These are phyloP conservation scores for Lithobates pipiens DNA, from an alignment of 2,797 vertebrate species.

Conservation along the genomic window DNA sequence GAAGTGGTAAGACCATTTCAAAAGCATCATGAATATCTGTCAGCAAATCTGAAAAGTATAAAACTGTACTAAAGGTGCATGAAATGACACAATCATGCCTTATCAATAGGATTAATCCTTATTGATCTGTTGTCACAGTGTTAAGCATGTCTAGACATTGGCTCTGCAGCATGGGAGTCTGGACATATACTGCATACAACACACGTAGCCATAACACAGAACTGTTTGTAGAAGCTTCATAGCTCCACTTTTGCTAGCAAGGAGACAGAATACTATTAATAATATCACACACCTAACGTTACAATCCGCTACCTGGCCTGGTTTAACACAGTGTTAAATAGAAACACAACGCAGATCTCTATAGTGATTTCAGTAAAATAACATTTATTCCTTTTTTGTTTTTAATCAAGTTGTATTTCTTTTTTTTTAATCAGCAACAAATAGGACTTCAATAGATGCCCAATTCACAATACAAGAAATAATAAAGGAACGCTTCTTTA, in stretches of 20 bases:
- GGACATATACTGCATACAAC: not conserved
- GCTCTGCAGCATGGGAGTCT: not conserved
- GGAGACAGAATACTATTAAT: not conserved
- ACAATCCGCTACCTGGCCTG: not conserved
- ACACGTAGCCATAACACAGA: not conserved
- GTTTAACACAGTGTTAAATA: too few species aligned
- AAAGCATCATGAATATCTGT: not conserved
- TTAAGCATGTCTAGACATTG: not conserved
- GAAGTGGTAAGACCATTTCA: not conserved
- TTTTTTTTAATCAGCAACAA: not conserved
- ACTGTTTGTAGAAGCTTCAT: too few species aligned
- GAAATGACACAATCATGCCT: not conserved
- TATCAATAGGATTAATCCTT: not conserved
- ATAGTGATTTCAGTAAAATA: not conserved
- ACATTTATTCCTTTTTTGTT: too few species aligned
- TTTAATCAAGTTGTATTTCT: not conserved
- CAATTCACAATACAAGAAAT: not conserved
- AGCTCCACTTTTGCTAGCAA: not conserved
- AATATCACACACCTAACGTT: not conserved
- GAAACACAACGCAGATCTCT: too few species aligned
- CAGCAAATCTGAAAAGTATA: not conserved
- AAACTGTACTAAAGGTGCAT: not conserved
- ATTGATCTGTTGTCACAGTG: not conserved
- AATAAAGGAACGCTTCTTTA: not conserved
- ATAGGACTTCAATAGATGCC: not conserved